phyloP scores from a whole-genome alignment of 2,113 vertebrate genomes.

The Pipra filicauda region DNA sequence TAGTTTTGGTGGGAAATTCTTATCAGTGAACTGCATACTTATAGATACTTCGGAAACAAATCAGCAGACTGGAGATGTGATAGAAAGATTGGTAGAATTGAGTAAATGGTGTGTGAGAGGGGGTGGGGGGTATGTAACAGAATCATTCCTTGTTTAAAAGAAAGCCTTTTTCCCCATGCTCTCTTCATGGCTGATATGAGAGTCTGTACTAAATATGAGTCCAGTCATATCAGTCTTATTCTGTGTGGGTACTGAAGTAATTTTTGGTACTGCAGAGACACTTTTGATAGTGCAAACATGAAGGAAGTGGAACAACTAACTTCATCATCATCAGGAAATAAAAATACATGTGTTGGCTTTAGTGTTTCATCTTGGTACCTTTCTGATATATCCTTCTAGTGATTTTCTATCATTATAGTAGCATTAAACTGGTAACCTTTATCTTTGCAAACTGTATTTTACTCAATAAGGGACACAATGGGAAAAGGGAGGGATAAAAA shows the following conservation, averaged over 20 bases:
- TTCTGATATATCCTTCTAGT: background rate
- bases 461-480: background rate
- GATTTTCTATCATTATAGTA: background rate
- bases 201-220: background rate
- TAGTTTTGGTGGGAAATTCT: background rate
- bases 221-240: background rate
- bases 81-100: background rate
- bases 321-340: background rate
- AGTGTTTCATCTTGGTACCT: background rate
- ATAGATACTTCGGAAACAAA: background rate
- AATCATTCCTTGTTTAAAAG: background rate
- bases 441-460: background rate
- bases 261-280: background rate
- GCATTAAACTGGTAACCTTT: background rate
- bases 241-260: background rate
- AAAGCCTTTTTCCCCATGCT: background rate
- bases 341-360: background rate
- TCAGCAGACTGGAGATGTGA: background rate
- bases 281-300: background rate
- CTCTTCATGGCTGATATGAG: background rate
- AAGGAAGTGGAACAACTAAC: background rate
- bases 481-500: background rate
- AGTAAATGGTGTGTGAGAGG: background rate
- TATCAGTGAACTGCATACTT: background rate
- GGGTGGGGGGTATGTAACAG: rapidly evolving